Base-by-base conservation (phyloP, 2,797 vertebrate genomes). In the Tenualosa thibaudeaui region DNA sequence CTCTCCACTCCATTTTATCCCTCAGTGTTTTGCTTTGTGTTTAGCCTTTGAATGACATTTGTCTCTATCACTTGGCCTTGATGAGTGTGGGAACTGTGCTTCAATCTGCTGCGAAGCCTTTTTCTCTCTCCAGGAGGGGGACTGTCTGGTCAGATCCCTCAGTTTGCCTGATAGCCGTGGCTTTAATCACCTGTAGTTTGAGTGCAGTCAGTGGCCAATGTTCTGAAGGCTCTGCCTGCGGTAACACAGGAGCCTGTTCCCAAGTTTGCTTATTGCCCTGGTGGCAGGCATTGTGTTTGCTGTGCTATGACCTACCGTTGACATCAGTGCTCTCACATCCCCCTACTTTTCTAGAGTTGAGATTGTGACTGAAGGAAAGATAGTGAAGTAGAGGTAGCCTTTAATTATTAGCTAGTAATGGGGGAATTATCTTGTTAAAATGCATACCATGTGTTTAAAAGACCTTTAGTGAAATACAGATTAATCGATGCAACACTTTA, bases 21-120 rank as follows among this genome's bases (percentile, higher is more conserved):
- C 1, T 81, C 31, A 40, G 5, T 75, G 68, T 75, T 40, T 75
- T 40, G 68, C 31, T 40, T 75, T 43, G 68, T 75, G 1, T 13
- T 40, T 17, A 75, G 31, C 53, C 10, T 5, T 19, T 75, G 68
- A 75, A 43, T 75, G 68, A 40, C 31, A 43, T 75, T 43, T 40
- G 31, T 75, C 31, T 75, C 13, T 75, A 37, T 75, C 31, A 19
- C 71, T 46, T 46, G 37, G 17, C 40, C 2, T 40, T 78, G 17
- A 78, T 78, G 40, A 78, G 71, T 78, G 37, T 78, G 71, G 71
- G 71, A 78, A 78, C 71, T 19, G 68, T 1, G 15, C 15, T 71
- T 71, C 10, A 40, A 40, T 40, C 37, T 19, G 12, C 68, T 75
- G 68, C 3, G 68, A 75, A 4, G 68, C 31, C 31, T 75, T 75